Conservation (phyloP, 2,797 vertebrate genomes). For the Chelon auratus region DNA sequence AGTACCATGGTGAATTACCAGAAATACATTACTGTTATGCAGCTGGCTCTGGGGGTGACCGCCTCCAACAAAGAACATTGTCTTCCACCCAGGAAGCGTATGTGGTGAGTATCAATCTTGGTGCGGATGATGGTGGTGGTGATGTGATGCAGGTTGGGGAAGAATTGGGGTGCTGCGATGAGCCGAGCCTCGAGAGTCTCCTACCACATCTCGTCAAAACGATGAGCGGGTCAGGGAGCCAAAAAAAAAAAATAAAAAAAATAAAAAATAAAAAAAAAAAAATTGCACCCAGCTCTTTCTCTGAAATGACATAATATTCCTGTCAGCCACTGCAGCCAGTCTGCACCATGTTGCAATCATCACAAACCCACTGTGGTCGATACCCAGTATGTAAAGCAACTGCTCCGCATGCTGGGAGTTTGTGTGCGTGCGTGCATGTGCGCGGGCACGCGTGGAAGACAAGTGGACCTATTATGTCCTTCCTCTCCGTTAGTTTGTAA, state of each 20-base stretch:
- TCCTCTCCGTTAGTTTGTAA: constrained; percentile 66
- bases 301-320: constrained; percentile 70
- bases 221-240: constrained; percentile 68
- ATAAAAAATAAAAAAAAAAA: not conserved
- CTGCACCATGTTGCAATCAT: constrained; percentile 73
- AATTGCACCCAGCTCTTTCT: constrained; percentile 51
- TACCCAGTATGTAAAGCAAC: constrained; percentile 40
- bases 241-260: constrained; percentile 27
- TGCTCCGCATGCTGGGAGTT: constrained; percentile 63
- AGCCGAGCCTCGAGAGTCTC: constrained; percentile 46
- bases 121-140: constrained; percentile 74
- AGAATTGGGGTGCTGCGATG: constrained; percentile 17
- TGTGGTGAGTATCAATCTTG: constrained; percentile 93
- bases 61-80: constrained; percentile 97
- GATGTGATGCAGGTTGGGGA: constrained; percentile 72
- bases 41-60: constrained; percentile 99
- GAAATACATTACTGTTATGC: constrained; percentile 99
- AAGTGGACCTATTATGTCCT: constrained; percentile 47
- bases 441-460: constrained; percentile 29
- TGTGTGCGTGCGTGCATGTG: constrained; percentile 34
- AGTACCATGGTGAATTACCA: constrained; percentile 98
- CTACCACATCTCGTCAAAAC: constrained; percentile 60
- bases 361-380: constrained; percentile 51
- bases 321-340: constrained; percentile 67
- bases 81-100: constrained; percentile 95